Base-by-base conservation (phyloP, 2,797 vertebrate genomes). In the Gobio occitaniae region DNA sequence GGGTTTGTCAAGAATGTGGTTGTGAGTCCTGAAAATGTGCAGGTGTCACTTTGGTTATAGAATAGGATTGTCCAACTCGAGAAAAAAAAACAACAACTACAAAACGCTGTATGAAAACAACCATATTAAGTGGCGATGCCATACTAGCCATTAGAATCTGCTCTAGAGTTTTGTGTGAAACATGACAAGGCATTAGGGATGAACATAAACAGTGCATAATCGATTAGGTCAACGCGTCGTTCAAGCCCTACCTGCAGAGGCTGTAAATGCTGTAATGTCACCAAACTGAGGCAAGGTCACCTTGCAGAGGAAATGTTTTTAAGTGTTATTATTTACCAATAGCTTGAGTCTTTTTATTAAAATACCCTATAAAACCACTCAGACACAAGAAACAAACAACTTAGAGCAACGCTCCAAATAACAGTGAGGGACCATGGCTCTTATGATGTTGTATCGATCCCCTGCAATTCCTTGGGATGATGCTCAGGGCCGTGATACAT, bases 401-500 rank as follows among this genome's bases (percentile, higher is more conserved):
- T 66, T 52, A 72, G 52, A 36, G 38, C 19, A 29, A 47, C 50
- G 69, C 41, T 79, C 32, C 61, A 25, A 17, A 71, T 32, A 61
- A 32, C 54, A 65, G 2, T 8, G 38, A 54, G 48, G 15, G 50
- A 47, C 83, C 81, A 87, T 68, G 86, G 66, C n/a, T 48, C 63
- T 59, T 84, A 86, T 88, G 74, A 89, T 89, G 88, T 85, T 76
- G 86, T 63, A 86, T 86, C 80, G 87, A 90, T 80, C 80, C n/a
- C 12, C 65, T 86, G 84, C 29, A 56, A 77, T 52, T 82, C 78
- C 68, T 75, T 25, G 59, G 59, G 15, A 66, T 47, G 84, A 76
- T 48, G 44, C 84, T 86, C 66, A 50, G 19, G 61, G 61, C 59
- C 48, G 11, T 66, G 76, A 80, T 80, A 68, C 13, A 74, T 66